Percentiles rank a stretch among this genome's conserved stretches.
phyloP scores from a whole-genome alignment of 2,113 vertebrate species.

The Morone saxatilis region DNA sequence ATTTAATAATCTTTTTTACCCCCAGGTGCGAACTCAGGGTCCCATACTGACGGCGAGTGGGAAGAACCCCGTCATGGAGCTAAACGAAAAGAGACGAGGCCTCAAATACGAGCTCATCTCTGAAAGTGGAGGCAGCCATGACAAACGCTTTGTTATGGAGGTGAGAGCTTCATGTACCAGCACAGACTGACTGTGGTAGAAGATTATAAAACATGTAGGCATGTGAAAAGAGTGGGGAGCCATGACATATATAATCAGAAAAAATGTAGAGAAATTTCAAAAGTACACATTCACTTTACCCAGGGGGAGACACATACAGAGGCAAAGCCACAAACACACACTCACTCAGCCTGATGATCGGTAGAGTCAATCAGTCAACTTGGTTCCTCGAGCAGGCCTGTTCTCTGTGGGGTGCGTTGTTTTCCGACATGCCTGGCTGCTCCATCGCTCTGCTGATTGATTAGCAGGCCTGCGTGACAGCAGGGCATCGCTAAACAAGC shows the following conservation, averaged over 20 bases:
- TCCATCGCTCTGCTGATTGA: slow-evolving; percentile 80
- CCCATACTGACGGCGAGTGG: slow-evolving; percentile 98
- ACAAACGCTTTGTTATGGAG: slow-evolving; percentile 99
- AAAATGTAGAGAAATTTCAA: neutral
- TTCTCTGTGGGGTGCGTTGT: slow-evolving; percentile 70
- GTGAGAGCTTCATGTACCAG: slow-evolving; percentile 74
- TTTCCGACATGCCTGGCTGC: slow-evolving; percentile 72
- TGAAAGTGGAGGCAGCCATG: slow-evolving; percentile 97
- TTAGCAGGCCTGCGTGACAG: slow-evolving; percentile 73
- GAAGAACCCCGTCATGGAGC: slow-evolving; percentile 99
- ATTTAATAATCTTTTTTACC: neutral
- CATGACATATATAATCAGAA: neutral
- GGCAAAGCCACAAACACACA: slow-evolving; percentile 21
- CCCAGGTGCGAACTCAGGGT: slow-evolving; percentile 98
- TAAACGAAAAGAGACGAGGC: slow-evolving; percentile 97
- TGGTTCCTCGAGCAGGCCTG: slow-evolving; percentile 42
- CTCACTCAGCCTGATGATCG: slow-evolving; percentile 40
- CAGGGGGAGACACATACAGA: neutral
- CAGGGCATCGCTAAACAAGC: slow-evolving; percentile 72
- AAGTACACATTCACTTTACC: too few relatives aligned
- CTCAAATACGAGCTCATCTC: slow-evolving; percentile 99
- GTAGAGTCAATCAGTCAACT: slow-evolving; percentile 68
- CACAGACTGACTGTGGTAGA: neutral
- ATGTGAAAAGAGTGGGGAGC: neutral
- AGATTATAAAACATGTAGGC: neutral